Conservation (phyloP, 2,113 vertebrate genomes). For the Furnarius figulus region DNA sequence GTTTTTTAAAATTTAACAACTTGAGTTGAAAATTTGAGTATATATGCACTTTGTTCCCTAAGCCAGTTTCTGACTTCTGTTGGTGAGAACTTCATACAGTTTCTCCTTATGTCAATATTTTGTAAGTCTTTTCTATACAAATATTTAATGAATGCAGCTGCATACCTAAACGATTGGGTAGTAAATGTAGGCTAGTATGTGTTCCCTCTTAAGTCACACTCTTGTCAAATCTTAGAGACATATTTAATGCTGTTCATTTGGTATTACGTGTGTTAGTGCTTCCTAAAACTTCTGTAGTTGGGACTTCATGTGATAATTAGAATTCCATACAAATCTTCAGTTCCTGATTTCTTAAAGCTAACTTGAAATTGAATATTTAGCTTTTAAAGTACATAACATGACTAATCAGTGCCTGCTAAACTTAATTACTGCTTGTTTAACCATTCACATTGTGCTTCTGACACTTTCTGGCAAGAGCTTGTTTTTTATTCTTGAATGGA, state of each 20-base stretch:
- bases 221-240: neutral
- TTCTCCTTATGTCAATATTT: constrained; percentile 32
- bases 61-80: neutral
- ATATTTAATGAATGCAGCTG: constrained; percentile 36
- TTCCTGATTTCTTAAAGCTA: neutral
- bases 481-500: neutral
- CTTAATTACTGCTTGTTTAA: neutral
- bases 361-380: neutral
- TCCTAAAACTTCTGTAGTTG: neutral
- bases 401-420: neutral
- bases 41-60: neutral
- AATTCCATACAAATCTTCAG: neutral
- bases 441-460: neutral
- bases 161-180: neutral
- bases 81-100: neutral
- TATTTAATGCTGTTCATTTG: neutral
- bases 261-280: neutral
- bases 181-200: neutral
- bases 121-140: constrained; percentile 11
- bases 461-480: neutral
- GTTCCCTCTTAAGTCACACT: neutral
- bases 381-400: neutral
- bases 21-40: neutral
- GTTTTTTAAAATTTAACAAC: neutral
- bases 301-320: neutral